Evolutionary conservation across 2,888 invertebrate genomes (phyloP).

Genomic region (Rhyacophila evoluta): DNA sequence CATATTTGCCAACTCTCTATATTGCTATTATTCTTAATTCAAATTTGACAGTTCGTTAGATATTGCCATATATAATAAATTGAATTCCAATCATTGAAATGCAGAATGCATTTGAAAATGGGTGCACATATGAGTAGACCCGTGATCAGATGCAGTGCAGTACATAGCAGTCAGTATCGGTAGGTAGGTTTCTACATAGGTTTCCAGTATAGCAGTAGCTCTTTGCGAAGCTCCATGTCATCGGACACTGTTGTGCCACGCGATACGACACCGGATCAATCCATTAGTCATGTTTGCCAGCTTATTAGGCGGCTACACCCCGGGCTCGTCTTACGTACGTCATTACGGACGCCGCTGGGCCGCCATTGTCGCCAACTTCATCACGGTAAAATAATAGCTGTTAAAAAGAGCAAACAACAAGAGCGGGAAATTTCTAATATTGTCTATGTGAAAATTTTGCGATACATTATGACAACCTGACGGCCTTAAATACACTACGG

Average conservation of each 20-base stretch:
- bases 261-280: slow-evolving; percentile 52
- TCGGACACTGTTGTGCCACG: slow-evolving; percentile 37
- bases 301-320: slow-evolving; percentile 47
- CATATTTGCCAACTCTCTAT: too few species aligned
- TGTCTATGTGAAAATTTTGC: neutral
- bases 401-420: slow-evolving; percentile 1
- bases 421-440: slow-evolving; percentile 5
- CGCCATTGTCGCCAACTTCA: slow-evolving; percentile 22
- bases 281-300: slow-evolving; percentile 55
- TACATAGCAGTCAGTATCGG: neutral
- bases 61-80: too few species aligned
- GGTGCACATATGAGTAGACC: too few species aligned
- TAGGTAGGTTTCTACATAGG: neutral
- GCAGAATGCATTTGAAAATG: too few species aligned
- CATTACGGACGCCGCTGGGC: slow-evolving; percentile 24
- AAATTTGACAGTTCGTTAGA: too few species aligned
- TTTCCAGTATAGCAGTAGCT: neutral
- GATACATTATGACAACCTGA: neutral
- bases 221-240: slow-evolving; percentile 40
- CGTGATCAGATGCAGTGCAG: slow-evolving; percentile 15
- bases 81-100: too few species aligned
- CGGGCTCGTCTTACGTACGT: slow-evolving; percentile 18
- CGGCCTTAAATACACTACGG: neutral
- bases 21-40: too few species aligned
- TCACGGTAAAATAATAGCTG: slow-evolving; percentile 3